Conservation (phyloP, 2,113 vertebrate genomes). For the Macheiramphus alcinus region DNA sequence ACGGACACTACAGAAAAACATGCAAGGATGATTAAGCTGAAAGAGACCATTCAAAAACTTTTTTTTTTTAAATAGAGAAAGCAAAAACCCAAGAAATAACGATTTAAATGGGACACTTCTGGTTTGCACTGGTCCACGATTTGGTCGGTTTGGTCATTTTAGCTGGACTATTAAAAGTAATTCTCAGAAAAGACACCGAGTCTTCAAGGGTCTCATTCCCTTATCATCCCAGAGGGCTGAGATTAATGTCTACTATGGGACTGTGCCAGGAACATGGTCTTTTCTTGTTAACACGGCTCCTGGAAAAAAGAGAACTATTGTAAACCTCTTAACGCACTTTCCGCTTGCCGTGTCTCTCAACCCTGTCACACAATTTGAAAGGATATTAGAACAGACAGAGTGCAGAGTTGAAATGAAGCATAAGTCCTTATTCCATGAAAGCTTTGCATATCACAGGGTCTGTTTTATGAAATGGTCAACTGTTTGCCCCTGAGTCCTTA, state of each 20-base stretch:
- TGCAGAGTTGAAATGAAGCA: constrained; percentile 59
- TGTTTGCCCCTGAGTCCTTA: constrained; percentile 30
- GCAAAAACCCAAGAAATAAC: neutral
- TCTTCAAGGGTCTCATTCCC: constrained; percentile 25
- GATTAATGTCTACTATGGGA: constrained; percentile 49
- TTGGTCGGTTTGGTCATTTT: constrained; percentile 12
- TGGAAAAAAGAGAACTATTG: constrained; percentile 5
- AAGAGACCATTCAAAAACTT: neutral
- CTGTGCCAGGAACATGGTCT: constrained; percentile 40
- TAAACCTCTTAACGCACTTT: constrained; percentile 43
- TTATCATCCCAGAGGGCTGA: constrained; percentile 21
- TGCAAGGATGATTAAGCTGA: neutral
- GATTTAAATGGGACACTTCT: neutral
- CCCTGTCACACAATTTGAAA: constrained; percentile 59
- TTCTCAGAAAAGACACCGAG: constrained; percentile 2
- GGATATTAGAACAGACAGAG: constrained; percentile 63
- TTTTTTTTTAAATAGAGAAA: neutral
- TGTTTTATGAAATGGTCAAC: constrained; percentile 53
- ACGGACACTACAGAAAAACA: neutral
- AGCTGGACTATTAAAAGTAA: neutral
- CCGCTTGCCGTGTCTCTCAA: constrained; percentile 52
- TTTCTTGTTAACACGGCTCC: constrained; percentile 41
- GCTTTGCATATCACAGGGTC: constrained; percentile 53
- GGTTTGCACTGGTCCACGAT: neutral
- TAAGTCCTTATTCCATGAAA: constrained; percentile 32